Percentiles rank a stretch among this genome's conserved stretches.
phyloP scores from a whole-genome alignment of 2,113 vertebrate species.

The Gulo gulo region DNA sequence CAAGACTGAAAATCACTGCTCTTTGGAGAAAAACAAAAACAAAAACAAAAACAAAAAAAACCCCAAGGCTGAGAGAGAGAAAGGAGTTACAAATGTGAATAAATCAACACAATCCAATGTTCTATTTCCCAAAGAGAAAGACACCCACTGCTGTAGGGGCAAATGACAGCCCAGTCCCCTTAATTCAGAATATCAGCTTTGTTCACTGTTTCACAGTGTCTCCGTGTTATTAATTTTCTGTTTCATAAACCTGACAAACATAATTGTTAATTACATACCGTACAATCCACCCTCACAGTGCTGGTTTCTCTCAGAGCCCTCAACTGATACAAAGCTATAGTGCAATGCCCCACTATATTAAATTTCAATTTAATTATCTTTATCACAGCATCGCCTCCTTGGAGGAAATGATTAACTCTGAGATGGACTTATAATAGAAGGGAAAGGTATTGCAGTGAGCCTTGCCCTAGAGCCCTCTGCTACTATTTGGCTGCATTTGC shows the following conservation, averaged over 20 bases:
- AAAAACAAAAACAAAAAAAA: background rate
- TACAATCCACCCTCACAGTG: constrained; percentile 55
- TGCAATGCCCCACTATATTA: constrained; percentile 69
- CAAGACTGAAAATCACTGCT: background rate
- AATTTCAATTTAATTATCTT: constrained; percentile 81
- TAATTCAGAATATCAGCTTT: constrained; percentile 48
- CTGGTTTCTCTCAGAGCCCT: constrained; percentile 69
- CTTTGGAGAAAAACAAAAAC: background rate
- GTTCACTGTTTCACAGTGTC: constrained; percentile 49
- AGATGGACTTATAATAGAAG: constrained; percentile 69
- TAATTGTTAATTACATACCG: constrained; percentile 72
- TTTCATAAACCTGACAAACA: constrained; percentile 77
- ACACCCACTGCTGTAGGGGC: background rate
- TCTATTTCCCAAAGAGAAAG: background rate
- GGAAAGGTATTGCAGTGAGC: constrained; percentile 21
- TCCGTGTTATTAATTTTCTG: constrained; percentile 70
- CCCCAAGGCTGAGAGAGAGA: background rate
- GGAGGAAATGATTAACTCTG: constrained; percentile 76
- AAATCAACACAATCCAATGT: background rate
- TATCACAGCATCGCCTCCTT: constrained; percentile 71
- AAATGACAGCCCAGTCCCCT: background rate
- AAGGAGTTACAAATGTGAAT: background rate
- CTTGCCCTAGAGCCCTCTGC: constrained; percentile 37
- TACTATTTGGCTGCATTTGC: background rate
- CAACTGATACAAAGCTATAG: constrained; percentile 68